Evolutionary conservation across 2,888 invertebrate genomes (phyloP), one percentile per base, ranked within the genome.

Genomic region (Pristionchus maxplancki): DNA sequence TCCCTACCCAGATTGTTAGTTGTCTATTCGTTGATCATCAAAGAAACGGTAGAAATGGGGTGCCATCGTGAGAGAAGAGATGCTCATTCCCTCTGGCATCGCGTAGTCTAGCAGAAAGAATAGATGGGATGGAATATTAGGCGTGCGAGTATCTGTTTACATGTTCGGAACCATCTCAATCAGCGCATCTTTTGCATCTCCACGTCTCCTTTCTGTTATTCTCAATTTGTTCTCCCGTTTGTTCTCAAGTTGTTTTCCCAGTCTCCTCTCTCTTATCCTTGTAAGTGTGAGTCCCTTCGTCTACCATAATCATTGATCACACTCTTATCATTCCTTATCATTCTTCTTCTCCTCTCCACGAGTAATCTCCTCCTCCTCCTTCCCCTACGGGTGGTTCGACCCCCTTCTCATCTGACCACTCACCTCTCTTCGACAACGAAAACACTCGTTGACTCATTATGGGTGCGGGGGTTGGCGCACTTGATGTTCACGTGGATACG

Each of bases 1-100:
- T 83, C 48, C 40, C 74, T 81, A 40, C 50, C 81, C 44, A 81
- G 62, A 84, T 82, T 78, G 78, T 78, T n/a, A 78, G 78, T 40
- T 78, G 24, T 17, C 4, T 58, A n/a, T 58, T n/a, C 6, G 58
- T 20, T 58, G 24, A 58, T 58, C n/a, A 58, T 58, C 58, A 58
- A 58, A 58, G 58, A n/a, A 50, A 17, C 17, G n/a, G 44, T 44
- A 9, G 24, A n/a, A 58, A 58, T 24, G 6, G n/a, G 58, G 58
- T 58, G 5, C 20, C 5, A 58, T 4, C 58, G n/a, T 58, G 58
- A 24, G 58, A 58, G n/a, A 24, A n/a, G n/a, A 6, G 58, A n/a
- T 58, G 6, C 3, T 58, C 24, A 24, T 58, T 9, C 58, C 58
- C 58, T n/a, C 2, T 58, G 58, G 58, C 58, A 58, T 9, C n/a